Evolutionary conservation across 2,888 invertebrate species (phyloP).

Genomic region (Tubulanus polymorphus): DNA sequence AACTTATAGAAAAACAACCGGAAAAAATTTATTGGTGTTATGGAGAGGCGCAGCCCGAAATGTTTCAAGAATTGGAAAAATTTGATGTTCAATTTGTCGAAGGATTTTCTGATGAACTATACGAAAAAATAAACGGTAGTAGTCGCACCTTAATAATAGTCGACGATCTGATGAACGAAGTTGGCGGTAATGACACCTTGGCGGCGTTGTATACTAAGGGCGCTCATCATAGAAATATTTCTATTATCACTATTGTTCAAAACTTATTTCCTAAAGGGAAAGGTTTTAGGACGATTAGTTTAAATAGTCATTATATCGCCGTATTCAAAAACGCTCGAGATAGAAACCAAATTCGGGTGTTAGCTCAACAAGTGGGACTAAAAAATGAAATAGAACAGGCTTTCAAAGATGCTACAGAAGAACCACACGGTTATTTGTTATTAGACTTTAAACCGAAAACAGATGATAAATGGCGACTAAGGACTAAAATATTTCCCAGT

Average conservation of each 20-base stretch:
- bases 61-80: neutral
- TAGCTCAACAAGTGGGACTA: slow-evolving; percentile 4
- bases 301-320: neutral
- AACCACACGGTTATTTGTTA: slow-evolving; percentile 10
- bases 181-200: slow-evolving; percentile 1
- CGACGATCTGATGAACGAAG: slow-evolving; percentile 4
- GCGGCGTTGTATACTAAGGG: slow-evolving; percentile 9
- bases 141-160: neutral
- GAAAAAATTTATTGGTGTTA: slow-evolving; percentile 1
- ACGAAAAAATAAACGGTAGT: neutral
- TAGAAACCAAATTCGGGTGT: neutral
- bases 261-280: slow-evolving; percentile 1
- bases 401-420: neutral
- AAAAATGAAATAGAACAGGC: neutral
- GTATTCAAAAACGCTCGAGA: slow-evolving; percentile 4
- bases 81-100: neutral
- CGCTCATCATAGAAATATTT: neutral
- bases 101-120: neutral
- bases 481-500: slow-evolving; percentile 7
- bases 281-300: neutral
- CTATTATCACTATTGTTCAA: slow-evolving; percentile 3
- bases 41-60: neutral
- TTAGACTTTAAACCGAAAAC: slow-evolving; percentile 11
- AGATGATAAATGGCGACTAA: slow-evolving; percentile 4
- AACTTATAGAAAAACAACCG: neutral